Conservation (phyloP, 2,888 invertebrate species). For the Cordylochernes scorpioides region DNA sequence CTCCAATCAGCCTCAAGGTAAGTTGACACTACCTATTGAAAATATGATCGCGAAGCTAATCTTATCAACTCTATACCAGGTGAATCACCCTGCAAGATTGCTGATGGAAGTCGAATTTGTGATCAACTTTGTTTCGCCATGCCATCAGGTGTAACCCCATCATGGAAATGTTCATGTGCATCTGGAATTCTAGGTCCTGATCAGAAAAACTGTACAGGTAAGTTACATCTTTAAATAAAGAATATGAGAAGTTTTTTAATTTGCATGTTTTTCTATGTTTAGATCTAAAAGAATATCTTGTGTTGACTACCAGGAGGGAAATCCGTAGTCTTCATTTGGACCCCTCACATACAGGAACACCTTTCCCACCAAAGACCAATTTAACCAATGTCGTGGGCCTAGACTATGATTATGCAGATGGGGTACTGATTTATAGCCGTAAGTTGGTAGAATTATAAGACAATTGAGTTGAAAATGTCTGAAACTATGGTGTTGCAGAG, state of each 20-base stretch:
- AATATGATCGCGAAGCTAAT: no score
- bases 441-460: no score
- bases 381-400: slow-evolving; percentile 77
- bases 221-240: not conserved
- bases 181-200: slow-evolving; percentile 46
- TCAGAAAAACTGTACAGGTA: slow-evolving; percentile 35
- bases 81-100: slow-evolving; percentile 39
- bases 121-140: slow-evolving; percentile 84
- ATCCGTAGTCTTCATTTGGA: slow-evolving; percentile 70
- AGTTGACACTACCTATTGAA: no score
- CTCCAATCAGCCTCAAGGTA: slow-evolving; percentile 65
- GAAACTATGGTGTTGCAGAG: no score
- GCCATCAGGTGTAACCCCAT: slow-evolving; percentile 28
- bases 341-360: slow-evolving; percentile 46
- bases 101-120: slow-evolving; percentile 47
- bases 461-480: no score
- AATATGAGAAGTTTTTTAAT: not conserved
- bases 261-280: slow-evolving; percentile 1
- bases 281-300: slow-evolving; percentile 44
- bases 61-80: no score
- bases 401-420: slow-evolving; percentile 74
- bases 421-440: slow-evolving; percentile 59
- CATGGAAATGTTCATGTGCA: slow-evolving; percentile 63
- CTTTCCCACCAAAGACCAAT: slow-evolving; percentile 52
- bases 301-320: slow-evolving; percentile 79